These are phyloP conservation scores for Galeruca laticollis DNA, from an alignment of 2,888 invertebrate genomes.

Conservation along the genomic window DNA sequence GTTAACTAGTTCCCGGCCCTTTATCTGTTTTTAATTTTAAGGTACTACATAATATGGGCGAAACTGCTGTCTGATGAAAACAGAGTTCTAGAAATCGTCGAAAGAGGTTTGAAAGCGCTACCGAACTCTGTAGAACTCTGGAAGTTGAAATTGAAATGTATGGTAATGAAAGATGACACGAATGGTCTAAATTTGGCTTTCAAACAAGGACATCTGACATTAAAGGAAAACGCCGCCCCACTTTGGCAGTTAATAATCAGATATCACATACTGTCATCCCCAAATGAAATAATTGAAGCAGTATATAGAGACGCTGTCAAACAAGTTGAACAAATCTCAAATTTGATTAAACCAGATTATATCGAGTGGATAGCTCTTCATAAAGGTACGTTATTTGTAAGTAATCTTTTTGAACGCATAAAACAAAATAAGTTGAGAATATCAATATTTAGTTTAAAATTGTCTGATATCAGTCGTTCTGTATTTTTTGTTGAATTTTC, in stretches of 20 bases:
- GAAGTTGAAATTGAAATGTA: conserved; percentile 68
- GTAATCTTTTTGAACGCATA: too few relatives aligned
- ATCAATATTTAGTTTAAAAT: not conserved
- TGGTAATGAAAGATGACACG: conserved; percentile 66
- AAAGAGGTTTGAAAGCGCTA: conserved; percentile 65
- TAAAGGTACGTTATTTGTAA: conserved; percentile 59
- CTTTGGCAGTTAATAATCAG: conserved; percentile 66
- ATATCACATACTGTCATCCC: conserved; percentile 62
- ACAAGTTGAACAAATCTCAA: conserved; percentile 68
- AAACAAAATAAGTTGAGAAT: not conserved
- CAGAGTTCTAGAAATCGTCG: conserved; percentile 50
- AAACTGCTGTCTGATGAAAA: conserved; percentile 54
- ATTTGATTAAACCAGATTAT: conserved; percentile 72
- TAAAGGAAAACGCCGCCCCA: conserved; percentile 65
- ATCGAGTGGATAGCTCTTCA: conserved; percentile 69
- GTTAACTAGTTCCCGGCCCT: too few relatives aligned
- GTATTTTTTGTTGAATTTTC: too few relatives aligned
- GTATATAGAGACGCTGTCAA: conserved; percentile 66
- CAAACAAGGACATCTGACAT: conserved; percentile 60
- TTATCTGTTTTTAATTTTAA: not conserved
- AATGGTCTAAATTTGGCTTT: conserved; percentile 58
- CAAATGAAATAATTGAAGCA: conserved; percentile 62
- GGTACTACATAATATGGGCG: conserved; percentile 59
- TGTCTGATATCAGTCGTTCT: too few relatives aligned
- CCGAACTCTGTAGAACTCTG: conserved; percentile 69